Base-by-base conservation (phyloP, 35 echinoderm and acorn worm genomes). In the Lytechinus pictus region DNA sequence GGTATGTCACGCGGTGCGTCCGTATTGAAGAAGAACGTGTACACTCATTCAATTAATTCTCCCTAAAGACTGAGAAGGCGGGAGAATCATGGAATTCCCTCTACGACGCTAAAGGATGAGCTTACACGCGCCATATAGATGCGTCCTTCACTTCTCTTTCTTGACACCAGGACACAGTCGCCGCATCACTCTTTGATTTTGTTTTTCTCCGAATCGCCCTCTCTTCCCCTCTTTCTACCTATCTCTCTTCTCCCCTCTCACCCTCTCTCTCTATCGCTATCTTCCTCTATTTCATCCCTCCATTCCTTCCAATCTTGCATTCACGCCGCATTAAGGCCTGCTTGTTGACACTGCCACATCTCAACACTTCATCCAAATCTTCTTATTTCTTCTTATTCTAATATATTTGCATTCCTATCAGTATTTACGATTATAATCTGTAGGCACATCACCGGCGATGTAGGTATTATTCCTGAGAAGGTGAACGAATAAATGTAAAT, bases 11-110 rank as follows among this genome's bases (percentile, higher is more conserved):
- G 19, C 66, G 21, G 66, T 7, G 12, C 66, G 66, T 24, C 14
- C 66, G 16, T 24, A 79, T 71, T 5, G 66, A 8, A 16, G 66
- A 58, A 24, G 66, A 79, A 24, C 66, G 66, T 79, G 66, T 79
- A 79, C 66, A 79, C 66, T 79, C 19, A 79, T 79, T 79, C 66
- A 79, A 79, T 79, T 79, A 79, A 79, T 79, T n/a, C 66, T 79
- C 66, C 66, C 66, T 24, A 6, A 79, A 5, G 66, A 79, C 19
- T 24, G 6, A 6, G 3, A 79, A 79, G 19, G 66, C 66, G 66
- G 33, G 4, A 19, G 66, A 79, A 24, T 79, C 66, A 79, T 79
- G 66, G 66, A 79, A 79, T 79, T 79, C 66, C 66, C 66, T 79
- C 16, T n/a, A 79, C 66, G 66, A 79, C 66, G 66, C 66, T 24